Evolutionary conservation across 1,140 invertebrate genomes (phyloP), one percentile per base, ranked within the genome.

Genomic region (Paraescarpia echinospica): DNA sequence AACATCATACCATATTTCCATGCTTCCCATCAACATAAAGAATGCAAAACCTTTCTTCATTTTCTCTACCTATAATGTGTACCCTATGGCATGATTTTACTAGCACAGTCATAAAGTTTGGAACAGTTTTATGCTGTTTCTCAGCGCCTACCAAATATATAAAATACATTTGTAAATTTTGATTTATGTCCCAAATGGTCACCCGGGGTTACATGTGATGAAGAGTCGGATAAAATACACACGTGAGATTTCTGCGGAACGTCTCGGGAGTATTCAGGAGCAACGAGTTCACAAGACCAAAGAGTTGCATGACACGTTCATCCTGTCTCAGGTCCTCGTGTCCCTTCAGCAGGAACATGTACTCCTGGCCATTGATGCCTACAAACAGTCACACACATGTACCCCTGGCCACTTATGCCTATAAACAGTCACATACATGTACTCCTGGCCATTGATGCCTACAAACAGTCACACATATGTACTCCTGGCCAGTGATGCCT

Each of bases 271-370:
- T 99, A 94, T 98, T 98, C 31, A 99, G 96, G 0, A 99, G 96
- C 1, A 99, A 96, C 0, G 99, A 99, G 96, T 99, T 99, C 31
- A 99, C 99, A 90, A 99, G 97, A 89, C 99, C 99, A 96, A 99
- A 99, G 22, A 99, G 96, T 96, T 99, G 99, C 99, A 99, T 99
- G 0, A 99, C 99, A 91, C 99, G 96, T 96, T 99, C 99, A 96
- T 99, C 99, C 96, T 99, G 99, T 77, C 99, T 97, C 51, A 99
- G 96, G 97, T 99, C 99, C 96, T 99, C 99, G 95, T 99, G 99
- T 0, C 99, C 99, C 96, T 99, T 99, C 91, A 99, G 96, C 27
- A 99, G 96, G 96, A 99, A 99, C 97, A 99, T 98, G 95, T 99
- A 99, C 95, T 99, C 98, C 94, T 99, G 98, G 35, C 99, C 99